Evolutionary conservation across 1,140 invertebrate species (phyloP).

Genomic region (Panulirus ornatus): DNA sequence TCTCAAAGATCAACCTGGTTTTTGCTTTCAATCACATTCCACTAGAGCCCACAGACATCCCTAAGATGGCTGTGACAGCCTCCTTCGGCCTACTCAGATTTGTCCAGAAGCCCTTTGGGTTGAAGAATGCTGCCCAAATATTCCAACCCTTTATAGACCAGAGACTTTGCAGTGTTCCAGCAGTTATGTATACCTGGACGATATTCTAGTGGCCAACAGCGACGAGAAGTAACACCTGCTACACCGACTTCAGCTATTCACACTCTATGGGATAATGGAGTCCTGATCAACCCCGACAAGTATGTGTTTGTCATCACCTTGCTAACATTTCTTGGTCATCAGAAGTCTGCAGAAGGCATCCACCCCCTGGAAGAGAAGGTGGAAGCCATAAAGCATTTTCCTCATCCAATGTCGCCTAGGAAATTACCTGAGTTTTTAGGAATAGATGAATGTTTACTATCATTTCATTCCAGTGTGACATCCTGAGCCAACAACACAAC

Average conservation of each 20-base stretch:
- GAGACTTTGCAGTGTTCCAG: constrained; percentile 76
- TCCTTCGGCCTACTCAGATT: constrained; percentile 78
- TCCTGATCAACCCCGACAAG: constrained; percentile 1
- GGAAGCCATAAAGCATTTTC: not conserved
- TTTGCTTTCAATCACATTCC: constrained; percentile 75
- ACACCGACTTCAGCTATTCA: not conserved
- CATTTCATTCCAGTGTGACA: too few relatives aligned
- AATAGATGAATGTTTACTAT: too few relatives aligned
- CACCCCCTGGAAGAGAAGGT: too few relatives aligned
- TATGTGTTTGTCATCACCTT: not conserved
- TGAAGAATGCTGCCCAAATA: constrained; percentile 78
- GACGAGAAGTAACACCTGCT: not conserved
- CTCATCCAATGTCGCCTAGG: not conserved
- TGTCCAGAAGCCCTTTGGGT: constrained; percentile 78
- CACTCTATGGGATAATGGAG: not conserved
- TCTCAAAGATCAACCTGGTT: constrained; percentile 64
- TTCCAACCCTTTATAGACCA: constrained; percentile 78
- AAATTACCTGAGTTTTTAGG: not conserved
- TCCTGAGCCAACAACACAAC: too few relatives aligned
- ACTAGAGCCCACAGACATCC: constrained; percentile 70
- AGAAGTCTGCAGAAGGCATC: not conserved
- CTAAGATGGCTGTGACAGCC: constrained; percentile 75
- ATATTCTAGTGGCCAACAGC: constrained; percentile 78
- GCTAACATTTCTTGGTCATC: not conserved
- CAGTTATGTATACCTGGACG: constrained; percentile 78